phyloP scores from a whole-genome alignment of 2,888 invertebrate genomes.

The Leucozona laternaria region DNA sequence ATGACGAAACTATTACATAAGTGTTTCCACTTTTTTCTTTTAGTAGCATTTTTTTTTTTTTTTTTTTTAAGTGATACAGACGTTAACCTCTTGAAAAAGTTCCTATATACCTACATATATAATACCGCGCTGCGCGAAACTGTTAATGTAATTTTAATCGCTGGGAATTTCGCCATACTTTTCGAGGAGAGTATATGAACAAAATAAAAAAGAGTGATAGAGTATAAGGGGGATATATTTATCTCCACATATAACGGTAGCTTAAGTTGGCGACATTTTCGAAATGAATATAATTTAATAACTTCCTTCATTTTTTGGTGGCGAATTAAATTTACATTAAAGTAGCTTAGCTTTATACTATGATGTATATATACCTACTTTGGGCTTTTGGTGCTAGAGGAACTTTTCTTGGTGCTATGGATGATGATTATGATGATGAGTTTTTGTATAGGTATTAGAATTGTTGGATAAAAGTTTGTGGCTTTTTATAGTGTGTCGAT shows the following conservation, averaged over 20 bases:
- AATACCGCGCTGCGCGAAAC: slow-evolving; percentile 43
- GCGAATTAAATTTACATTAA: slow-evolving; percentile 71
- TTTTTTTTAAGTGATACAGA: slow-evolving; percentile 5
- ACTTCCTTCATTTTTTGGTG: slow-evolving; percentile 26
- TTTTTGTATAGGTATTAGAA: background rate
- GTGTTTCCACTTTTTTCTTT: slow-evolving; percentile 7
- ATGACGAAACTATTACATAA: slow-evolving; percentile 55
- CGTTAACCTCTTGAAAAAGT: slow-evolving; percentile 25
- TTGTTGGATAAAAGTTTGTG: slow-evolving; percentile 4
- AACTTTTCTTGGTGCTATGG: background rate
- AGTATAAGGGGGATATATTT: slow-evolving; percentile 21
- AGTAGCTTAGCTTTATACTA: too few species aligned
- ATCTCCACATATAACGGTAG: slow-evolving; percentile 9
- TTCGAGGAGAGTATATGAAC: background rate
- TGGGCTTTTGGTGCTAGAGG: background rate
- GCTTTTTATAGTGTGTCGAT: slow-evolving; percentile 5
- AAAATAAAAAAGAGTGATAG: background rate
- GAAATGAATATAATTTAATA: slow-evolving; percentile 64
- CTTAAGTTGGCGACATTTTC: slow-evolving; percentile 59
- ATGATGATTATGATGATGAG: slow-evolving; percentile 12
- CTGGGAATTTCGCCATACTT: slow-evolving; percentile 59
- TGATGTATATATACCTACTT: too few species aligned
- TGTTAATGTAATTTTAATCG: slow-evolving; percentile 72
- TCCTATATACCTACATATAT: slow-evolving; percentile 1
- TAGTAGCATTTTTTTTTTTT: background rate